Base-by-base conservation (phyloP, 2,888 invertebrate genomes). In the Mamestra brassicae region DNA sequence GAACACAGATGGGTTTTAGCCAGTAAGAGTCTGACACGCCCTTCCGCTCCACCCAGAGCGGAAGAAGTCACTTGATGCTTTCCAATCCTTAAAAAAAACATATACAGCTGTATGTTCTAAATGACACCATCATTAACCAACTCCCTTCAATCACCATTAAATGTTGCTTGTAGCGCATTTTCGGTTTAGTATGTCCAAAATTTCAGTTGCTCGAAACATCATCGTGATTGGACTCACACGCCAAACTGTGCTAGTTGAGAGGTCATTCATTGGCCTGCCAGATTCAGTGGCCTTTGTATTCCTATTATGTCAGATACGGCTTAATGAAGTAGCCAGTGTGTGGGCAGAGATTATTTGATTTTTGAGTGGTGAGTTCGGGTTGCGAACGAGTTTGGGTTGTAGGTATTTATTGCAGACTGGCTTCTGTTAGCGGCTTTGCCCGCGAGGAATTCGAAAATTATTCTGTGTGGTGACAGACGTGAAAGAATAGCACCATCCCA, bases 201-300 rank as follows among this genome's bases (percentile, higher is more conserved):
- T 67, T 60, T 50, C 55, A 47, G 65, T 13, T 26, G 6, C 17
- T 11, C 38, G 5, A 50, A 38, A 66, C 26, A 60, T 13, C 54
- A 34, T 26, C 26, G 26, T 1, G 26, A 26, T n/a, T n/a, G n/a
- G n/a, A n/a, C n/a, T n/a, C n/a, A 74, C 42, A 54, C 47, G 42
- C 62, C 68, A 45, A 76, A 69, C 60, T 58, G 26, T 17, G 38
- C 54, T 50, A 63, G 55, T 58, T 17, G 10, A 60, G 54, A 62
- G 60, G 15, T 55, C 55, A 60, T 69, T 71, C 42, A 80, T 17
- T 71, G 26, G 38, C 36, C 58, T 68, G 70, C 66, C 60, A 60
- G 63, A 60, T 50, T 58, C 58, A 68, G 52, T 63, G 36, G 67
- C 65, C 4, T 66, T 80, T 83, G 73, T 75, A 38, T 62, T 54